These are phyloP conservation scores for Raja brachyura DNA, from an alignment of 2,113 vertebrate genomes.

Conservation along the genomic window DNA sequence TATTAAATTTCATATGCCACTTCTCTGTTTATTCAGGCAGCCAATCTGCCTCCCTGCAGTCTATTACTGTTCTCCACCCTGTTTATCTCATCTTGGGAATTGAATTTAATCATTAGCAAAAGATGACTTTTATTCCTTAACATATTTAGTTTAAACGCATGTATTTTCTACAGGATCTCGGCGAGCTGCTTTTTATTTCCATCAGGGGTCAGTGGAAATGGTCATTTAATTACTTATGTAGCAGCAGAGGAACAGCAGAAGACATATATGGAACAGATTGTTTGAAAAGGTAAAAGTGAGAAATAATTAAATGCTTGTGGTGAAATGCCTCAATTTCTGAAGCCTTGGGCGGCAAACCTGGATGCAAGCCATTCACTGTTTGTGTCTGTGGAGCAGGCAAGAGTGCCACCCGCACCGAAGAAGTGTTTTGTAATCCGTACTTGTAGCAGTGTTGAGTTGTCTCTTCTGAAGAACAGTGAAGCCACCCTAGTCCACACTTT, in stretches of 20 bases:
- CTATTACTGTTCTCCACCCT: too few relatives aligned
- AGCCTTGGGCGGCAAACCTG: neutral
- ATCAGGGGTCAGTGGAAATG: neutral
- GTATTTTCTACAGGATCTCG: neutral
- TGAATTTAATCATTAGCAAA: neutral
- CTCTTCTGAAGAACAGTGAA: too few relatives aligned
- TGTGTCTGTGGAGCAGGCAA: neutral
- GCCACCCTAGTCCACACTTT: too few relatives aligned
- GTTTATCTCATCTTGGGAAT: neutral
- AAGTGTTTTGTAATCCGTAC: neutral
- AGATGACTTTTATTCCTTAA: neutral
- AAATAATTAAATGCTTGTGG: neutral
- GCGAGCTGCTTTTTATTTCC: neutral
- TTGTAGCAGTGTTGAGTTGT: too few relatives aligned
- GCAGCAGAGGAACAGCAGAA: neutral
- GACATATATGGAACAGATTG: neutral
- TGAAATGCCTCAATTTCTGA: constrained; percentile 4
- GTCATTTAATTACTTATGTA: neutral
- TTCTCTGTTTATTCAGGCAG: too few relatives aligned
- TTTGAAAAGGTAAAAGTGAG: neutral
- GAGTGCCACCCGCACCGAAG: neutral
- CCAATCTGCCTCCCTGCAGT: too few relatives aligned
- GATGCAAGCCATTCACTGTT: neutral
- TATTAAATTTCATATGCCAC: too few relatives aligned
- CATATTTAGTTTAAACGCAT: neutral